Percentiles rank a stretch among this genome's conserved stretches.
phyloP scores from a whole-genome alignment of 1,140 invertebrate genomes.

The Drosophila bifasciata region DNA sequence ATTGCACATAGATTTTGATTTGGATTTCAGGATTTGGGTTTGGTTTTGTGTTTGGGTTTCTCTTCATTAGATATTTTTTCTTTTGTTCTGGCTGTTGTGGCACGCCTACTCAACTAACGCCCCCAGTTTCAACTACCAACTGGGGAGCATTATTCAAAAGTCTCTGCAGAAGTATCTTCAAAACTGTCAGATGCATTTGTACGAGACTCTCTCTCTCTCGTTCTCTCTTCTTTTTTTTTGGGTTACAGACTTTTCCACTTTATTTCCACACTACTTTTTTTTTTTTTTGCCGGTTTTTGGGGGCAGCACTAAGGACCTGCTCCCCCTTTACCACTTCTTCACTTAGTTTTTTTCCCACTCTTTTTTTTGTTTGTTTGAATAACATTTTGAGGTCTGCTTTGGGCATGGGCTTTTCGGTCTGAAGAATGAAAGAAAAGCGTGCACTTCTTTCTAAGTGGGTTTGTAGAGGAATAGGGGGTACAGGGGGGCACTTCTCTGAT shows the following conservation, averaged over 20 bases:
- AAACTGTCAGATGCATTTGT: slow-evolving; percentile 75
- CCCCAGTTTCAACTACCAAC: slow-evolving; percentile 9
- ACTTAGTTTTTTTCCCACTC: not conserved
- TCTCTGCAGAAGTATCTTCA: slow-evolving; percentile 64
- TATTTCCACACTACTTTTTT: slow-evolving; percentile 1
- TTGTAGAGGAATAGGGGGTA: slow-evolving; percentile 19
- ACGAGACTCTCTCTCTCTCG: slow-evolving; percentile 4
- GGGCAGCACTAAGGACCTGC: slow-evolving; percentile 17
- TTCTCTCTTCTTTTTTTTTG: slow-evolving; percentile 8
- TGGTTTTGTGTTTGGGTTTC: too few species aligned
- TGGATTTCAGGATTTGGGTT: too few species aligned
- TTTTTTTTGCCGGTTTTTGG: not conserved
- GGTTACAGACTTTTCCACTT: slow-evolving; percentile 58
- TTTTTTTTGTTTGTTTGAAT: slow-evolving; percentile 43
- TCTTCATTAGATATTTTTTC: slow-evolving; percentile 12
- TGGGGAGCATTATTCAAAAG: slow-evolving; percentile 60
- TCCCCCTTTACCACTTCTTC: slow-evolving; percentile 45
- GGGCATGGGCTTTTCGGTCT: slow-evolving; percentile 31
- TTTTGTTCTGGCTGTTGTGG: slow-evolving; percentile 17
- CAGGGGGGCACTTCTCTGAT: slow-evolving; percentile 11
- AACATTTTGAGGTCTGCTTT: slow-evolving; percentile 43
- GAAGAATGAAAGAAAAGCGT: slow-evolving; percentile 33
- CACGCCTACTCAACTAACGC: slow-evolving; percentile 25
- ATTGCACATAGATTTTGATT: slow-evolving; percentile 70
- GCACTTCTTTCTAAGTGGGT: slow-evolving; percentile 42